Percentiles rank a stretch among this genome's conserved stretches.
These are phyloP conservation scores for Semibalanus balanoides DNA, from an alignment of 1,140 invertebrate species.

Conservation along the genomic window DNA sequence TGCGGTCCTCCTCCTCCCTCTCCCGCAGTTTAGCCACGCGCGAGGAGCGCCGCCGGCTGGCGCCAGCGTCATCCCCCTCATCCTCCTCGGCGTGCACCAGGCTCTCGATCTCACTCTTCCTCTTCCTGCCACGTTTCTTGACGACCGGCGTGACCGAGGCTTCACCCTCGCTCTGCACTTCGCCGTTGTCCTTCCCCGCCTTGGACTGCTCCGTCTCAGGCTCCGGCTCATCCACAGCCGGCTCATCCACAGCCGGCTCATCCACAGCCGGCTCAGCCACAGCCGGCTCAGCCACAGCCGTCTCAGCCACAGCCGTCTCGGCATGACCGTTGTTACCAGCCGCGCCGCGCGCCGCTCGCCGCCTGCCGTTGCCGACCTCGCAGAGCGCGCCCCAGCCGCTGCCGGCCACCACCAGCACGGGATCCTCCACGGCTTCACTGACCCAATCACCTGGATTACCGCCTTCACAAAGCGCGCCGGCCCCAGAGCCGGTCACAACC, in stretches of 20 bases:
- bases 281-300: no score
- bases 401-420: constrained; percentile 51
- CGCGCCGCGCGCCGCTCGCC: not conserved
- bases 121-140: not conserved
- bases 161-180: not conserved
- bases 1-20: constrained; percentile 51
- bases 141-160: no score
- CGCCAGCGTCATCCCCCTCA: constrained; percentile 28
- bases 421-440: constrained; percentile 28
- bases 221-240: no score
- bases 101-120: not conserved
- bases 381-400: constrained; percentile 55
- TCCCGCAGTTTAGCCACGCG: constrained; percentile 71
- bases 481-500: constrained; percentile 8
- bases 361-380: constrained; percentile 41
- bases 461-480: constrained; percentile 7
- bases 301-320: not conserved
- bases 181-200: no score
- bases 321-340: not conserved
- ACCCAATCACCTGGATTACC: not conserved
- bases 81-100: not conserved
- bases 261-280: no score
- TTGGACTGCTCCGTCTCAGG: no score
- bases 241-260: no score
- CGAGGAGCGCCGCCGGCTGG: constrained; percentile 29